phyloP scores from a whole-genome alignment of 2,888 invertebrate genomes.

The Pomacea canaliculata region DNA sequence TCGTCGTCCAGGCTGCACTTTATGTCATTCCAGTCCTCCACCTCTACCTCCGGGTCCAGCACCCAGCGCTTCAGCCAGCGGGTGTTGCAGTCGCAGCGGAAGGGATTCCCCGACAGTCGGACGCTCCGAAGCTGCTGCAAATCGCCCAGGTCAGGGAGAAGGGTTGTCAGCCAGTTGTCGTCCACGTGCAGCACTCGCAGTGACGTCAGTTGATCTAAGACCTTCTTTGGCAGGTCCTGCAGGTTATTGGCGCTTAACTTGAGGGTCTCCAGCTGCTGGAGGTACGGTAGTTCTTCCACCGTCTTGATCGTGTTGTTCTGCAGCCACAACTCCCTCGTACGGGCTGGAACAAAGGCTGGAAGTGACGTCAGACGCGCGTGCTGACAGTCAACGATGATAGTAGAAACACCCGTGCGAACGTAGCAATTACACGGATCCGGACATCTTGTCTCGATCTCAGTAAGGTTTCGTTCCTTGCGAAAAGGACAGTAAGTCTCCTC shows the following conservation, averaged over 20 bases:
- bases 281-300: conserved; percentile 5
- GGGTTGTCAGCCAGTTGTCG: conserved; percentile 26
- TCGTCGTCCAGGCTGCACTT: conserved; percentile 27
- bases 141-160: conserved; percentile 2
- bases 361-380: conserved; percentile 14
- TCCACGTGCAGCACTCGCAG: conserved; percentile 21
- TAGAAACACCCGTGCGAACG: conserved; percentile 9
- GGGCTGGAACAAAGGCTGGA: conserved; percentile 12
- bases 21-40: conserved; percentile 21
- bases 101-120: conserved; percentile 26
- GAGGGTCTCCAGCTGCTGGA: background rate
- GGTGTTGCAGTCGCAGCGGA: conserved; percentile 32
- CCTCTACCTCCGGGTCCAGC: conserved; percentile 4
- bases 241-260: background rate
- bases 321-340: conserved; percentile 26
- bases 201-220: conserved; percentile 4
- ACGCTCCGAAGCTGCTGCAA: conserved; percentile 12
- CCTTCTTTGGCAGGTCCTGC: conserved; percentile 12
- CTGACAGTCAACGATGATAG: conserved; percentile 22
- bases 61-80: conserved; percentile 33
- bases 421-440: conserved; percentile 19
- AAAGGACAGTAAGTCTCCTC: conserved; percentile 20
- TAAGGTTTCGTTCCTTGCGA: background rate
- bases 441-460: background rate
- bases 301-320: conserved; percentile 26